Base-by-base conservation (phyloP, 2,797 vertebrate genomes). In the Oreonectes daqikongensis region DNA sequence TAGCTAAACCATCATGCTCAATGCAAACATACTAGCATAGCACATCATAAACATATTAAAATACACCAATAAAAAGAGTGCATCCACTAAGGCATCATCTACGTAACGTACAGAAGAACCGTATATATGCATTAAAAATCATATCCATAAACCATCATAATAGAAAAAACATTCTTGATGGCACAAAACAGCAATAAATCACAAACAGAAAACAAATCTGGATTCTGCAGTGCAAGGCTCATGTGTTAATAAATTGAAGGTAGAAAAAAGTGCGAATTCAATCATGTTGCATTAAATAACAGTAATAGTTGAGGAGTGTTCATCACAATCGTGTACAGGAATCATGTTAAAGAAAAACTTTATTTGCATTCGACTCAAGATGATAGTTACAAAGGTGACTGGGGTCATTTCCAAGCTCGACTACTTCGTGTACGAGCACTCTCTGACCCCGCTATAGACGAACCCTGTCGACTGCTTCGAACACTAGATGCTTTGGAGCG, bases 321-420 rank as follows among this genome's bases (percentile, higher is more conserved):
- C 30, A 63, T 77, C 52, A 64, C 30, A 65, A 42, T 17, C 42
- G 32, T 70, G 78, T 64, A 75, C 32, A 82, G 50, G 35, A n/a
- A 17, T 70, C 9, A 22, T 9, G 17, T 3, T 11, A 30, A 44
- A 44, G n/a, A 75, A 75, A 74, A 81, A 80, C n/a, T 71, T 64
- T 72, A 46, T 75, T 76, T 73, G 26, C 53, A 63, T 57, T 69
- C 48, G 73, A 82, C 77, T 69, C 65, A 67, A 55, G 30, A 70
- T 6, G 18, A 76, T 2, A 40, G 26, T 1, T 53, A 42, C 2
- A 20, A 28, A 15, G 9, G 20, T 50, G 11, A 24, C 40, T 2
- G 44, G 11, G 28, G 28, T 87, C 81, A 98, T 92, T 96, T 98
- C 96, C 97, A 98, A 0, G 95, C 94, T 75, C 91, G 91, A 78